phyloP scores from a whole-genome alignment of 2,113 vertebrate genomes.

The Trichechus manatus region DNA sequence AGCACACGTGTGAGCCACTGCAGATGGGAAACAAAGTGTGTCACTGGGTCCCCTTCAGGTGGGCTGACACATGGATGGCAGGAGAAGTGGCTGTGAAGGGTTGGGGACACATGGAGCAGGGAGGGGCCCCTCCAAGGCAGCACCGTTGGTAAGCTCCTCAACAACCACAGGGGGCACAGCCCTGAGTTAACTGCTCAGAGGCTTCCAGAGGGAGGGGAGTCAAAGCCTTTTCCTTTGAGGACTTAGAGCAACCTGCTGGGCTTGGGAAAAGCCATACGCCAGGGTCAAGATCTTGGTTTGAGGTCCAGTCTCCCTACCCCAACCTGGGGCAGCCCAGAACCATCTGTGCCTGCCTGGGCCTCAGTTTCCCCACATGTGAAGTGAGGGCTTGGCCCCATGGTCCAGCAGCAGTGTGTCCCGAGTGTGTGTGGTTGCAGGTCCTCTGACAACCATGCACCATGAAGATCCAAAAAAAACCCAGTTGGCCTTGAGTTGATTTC shows the following conservation, averaged over 20 bases:
- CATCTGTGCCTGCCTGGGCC: fast-evolving
- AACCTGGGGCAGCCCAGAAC: background rate
- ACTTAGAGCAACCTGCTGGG: background rate
- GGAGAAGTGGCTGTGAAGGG: background rate
- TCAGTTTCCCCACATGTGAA: fast-evolving
- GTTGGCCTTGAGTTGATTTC: background rate
- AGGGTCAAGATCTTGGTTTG: fast-evolving
- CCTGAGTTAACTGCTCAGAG: background rate
- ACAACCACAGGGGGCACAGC: fast-evolving
- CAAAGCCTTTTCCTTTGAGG: background rate
- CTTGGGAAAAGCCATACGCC: background rate
- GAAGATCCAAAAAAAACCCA: background rate
- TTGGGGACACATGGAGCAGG: background rate
- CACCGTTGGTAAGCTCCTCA: background rate
- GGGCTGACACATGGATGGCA: background rate
- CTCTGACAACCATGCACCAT: fast-evolving
- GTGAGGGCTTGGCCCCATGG: fast-evolving
- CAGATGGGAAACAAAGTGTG: background rate
- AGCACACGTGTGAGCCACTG: background rate
- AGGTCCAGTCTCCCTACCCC: background rate
- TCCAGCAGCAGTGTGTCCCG: fast-evolving
- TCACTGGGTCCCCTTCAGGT: too few relatives aligned
- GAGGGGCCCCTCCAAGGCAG: background rate
- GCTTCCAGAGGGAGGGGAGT: background rate
- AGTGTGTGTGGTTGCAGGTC: fast-evolving